These are phyloP conservation scores for Phrynosoma blainvillii DNA, from an alignment of 2,113 vertebrate species.

Conservation along the genomic window DNA sequence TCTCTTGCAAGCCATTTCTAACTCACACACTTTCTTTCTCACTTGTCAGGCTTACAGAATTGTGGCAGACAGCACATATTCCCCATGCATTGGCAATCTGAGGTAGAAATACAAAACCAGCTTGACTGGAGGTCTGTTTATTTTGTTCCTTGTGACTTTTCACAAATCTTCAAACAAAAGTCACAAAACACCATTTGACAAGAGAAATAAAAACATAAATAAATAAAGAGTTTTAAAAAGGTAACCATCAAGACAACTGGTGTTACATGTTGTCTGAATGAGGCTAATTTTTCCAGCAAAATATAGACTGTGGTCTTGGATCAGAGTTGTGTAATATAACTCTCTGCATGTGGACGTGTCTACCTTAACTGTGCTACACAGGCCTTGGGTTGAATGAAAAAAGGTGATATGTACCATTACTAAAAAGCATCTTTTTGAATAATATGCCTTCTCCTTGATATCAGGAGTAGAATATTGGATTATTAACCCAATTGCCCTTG, in stretches of 20 bases:
- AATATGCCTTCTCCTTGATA: constrained; percentile 15
- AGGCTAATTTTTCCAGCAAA: no score
- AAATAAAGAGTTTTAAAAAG: no score
- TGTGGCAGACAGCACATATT: constrained; percentile 11
- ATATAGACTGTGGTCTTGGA: no score
- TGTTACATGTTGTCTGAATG: no score
- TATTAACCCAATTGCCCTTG: constrained; percentile 43
- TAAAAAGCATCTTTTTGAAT: constrained; percentile 4
- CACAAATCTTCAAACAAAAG: not conserved
- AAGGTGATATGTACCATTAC: not conserved
- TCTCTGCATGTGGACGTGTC: no score
- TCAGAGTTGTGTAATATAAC: no score
- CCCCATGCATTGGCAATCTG: not conserved
- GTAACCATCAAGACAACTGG: no score
- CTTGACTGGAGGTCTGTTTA: not conserved
- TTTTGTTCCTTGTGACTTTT: not conserved
- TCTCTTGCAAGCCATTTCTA: not conserved
- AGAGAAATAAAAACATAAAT: not conserved
- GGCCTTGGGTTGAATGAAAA: not conserved
- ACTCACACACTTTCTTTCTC: not conserved
- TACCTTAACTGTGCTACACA: no score
- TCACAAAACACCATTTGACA: not conserved
- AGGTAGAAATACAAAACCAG: not conserved
- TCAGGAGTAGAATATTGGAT: constrained; percentile 6
- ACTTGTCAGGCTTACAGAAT: not conserved